phyloP scores from a whole-genome alignment of 2,113 vertebrate genomes.

The Climacteris rufus region DNA sequence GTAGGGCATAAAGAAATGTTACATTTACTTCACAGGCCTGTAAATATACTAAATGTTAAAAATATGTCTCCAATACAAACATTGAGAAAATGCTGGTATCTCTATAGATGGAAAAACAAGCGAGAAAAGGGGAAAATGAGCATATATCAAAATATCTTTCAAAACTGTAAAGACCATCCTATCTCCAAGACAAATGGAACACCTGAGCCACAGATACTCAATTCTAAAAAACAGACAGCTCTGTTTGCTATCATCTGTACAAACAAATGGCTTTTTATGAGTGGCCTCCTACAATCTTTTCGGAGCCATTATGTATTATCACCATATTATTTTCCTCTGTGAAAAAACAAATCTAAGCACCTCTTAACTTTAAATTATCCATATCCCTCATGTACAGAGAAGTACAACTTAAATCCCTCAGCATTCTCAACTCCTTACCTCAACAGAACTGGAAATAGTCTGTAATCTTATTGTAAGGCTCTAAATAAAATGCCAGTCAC shows the following conservation, averaged over 20 bases:
- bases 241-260: neutral
- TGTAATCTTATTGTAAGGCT: neutral
- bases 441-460: neutral
- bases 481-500: neutral
- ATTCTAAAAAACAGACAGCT: neutral
- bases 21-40: neutral
- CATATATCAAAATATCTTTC: neutral
- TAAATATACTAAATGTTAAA: neutral
- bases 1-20: neutral
- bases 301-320: neutral
- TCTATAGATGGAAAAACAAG: neutral
- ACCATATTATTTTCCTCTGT: neutral
- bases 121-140: neutral
- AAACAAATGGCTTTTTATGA: neutral
- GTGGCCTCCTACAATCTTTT: neutral
- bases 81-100: neutral
- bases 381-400: neutral
- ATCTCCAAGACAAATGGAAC: neutral
- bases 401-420: neutral
- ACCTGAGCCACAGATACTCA: neutral
- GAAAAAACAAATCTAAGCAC: neutral
- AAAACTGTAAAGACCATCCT: neutral
- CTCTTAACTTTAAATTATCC: neutral
- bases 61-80: neutral
- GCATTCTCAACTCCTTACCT: neutral